A percentile compares a stretch with the other conserved stretches of the same genome.
Conservation (phyloP, 2,113 vertebrate species). For the Brachirus orientalis region DNA sequence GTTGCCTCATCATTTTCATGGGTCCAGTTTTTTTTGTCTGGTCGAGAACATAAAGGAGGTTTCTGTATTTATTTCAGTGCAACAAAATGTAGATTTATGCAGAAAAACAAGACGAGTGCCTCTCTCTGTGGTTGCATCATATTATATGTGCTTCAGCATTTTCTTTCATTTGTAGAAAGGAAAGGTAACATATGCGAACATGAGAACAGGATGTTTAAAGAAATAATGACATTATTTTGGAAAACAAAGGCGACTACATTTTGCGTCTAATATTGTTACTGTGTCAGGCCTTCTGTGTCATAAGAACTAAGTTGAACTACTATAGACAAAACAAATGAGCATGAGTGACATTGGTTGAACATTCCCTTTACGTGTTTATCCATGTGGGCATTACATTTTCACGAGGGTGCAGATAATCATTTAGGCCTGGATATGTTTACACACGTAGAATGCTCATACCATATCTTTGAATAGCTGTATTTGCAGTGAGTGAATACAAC, state of each 20-base stretch:
- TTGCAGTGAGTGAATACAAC: slow-evolving; percentile 8
- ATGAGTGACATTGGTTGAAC: slow-evolving; percentile 27
- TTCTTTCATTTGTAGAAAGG: slow-evolving; percentile 1
- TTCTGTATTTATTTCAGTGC: background rate
- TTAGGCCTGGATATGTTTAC: background rate
- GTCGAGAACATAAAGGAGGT: background rate
- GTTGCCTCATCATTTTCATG: slow-evolving; percentile 9
- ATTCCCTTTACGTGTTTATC: slow-evolving; percentile 28
- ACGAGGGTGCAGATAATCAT: background rate
- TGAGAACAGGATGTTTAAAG: background rate
- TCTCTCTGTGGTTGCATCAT: slow-evolving; percentile 6
- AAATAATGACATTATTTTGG: background rate
- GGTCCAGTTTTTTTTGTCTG: slow-evolving; percentile 23
- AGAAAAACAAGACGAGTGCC: background rate
- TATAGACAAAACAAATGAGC: slow-evolving; percentile 10
- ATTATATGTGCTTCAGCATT: slow-evolving; percentile 12
- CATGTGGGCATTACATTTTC: slow-evolving; percentile 1
- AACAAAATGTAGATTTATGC: background rate
- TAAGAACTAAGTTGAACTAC: slow-evolving; percentile 28
- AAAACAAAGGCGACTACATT: background rate
- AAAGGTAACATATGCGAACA: too few relatives aligned
- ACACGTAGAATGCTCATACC: background rate
- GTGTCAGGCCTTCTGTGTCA: background rate
- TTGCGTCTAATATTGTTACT: background rate
- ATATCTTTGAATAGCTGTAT: slow-evolving; percentile 38